These are phyloP conservation scores for Tachina fera DNA, from an alignment of 2,888 invertebrate genomes.

Conservation along the genomic window DNA sequence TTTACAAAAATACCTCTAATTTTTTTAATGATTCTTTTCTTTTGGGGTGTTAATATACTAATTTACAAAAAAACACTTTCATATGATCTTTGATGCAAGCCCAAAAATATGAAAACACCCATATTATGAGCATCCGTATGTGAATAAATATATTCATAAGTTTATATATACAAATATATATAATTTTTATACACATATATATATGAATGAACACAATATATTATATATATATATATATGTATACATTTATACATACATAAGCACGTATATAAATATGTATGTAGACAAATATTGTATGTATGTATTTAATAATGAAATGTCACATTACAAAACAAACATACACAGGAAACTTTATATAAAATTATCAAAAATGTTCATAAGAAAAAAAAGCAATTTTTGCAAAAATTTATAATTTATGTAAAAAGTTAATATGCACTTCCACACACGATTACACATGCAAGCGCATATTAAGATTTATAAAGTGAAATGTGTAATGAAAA, in stretches of 20 bases:
- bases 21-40: too few species aligned
- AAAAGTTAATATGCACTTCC: constrained; percentile 59
- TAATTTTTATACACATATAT: background rate
- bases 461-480: constrained; percentile 1
- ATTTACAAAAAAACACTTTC: too few species aligned
- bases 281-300: too few species aligned
- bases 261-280: background rate
- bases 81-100: too few species aligned
- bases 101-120: too few species aligned
- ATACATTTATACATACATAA: background rate
- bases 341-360: constrained; percentile 62
- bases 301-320: constrained; percentile 43
- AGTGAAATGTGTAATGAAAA: constrained; percentile 13
- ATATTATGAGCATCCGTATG: too few species aligned
- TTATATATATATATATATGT: too few species aligned
- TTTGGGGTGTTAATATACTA: too few species aligned
- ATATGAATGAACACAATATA: background rate
- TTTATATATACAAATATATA: too few species aligned
- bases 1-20: too few species aligned
- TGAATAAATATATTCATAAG: too few species aligned
- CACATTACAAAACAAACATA: constrained; percentile 50
- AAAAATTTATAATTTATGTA: constrained; percentile 69
- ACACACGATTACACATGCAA: constrained; percentile 1
- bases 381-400: constrained; percentile 49
- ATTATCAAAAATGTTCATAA: constrained; percentile 43